Conservation (phyloP, 37 sponge, comb jelly and placozoan species). For the Mnemiopsis leidyi region DNA sequence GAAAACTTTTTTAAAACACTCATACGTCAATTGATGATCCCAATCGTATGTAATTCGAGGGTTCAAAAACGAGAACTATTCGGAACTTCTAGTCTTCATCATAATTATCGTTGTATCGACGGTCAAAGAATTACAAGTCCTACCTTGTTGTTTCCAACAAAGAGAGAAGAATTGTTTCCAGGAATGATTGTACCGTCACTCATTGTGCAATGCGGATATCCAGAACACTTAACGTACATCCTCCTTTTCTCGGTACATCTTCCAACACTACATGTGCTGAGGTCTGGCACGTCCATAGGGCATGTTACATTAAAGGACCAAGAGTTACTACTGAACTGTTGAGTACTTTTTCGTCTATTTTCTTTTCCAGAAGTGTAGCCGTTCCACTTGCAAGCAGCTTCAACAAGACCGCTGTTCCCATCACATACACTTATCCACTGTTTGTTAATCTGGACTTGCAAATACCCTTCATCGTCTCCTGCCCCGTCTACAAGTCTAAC, state of each 20-base stretch:
- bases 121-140: no score
- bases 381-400: not conserved
- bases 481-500: not conserved
- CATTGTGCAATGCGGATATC: not conserved
- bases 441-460: not conserved
- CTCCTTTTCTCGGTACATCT: not conserved
- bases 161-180: slow-evolving; percentile 4
- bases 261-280: not conserved
- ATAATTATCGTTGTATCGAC: no score
- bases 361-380: not conserved
- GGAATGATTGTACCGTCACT: not conserved
- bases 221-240: not conserved
- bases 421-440: not conserved
- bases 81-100: no score
- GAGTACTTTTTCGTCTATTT: not conserved
- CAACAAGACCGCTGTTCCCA: not conserved
- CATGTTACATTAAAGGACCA: not conserved
- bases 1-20: not conserved
- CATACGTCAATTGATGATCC: not conserved
- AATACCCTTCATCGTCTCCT: not conserved
- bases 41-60: no score
- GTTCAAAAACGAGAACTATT: no score
- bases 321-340: not conserved
- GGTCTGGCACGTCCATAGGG: not conserved
- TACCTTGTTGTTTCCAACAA: not conserved